Evolutionary conservation across 2,797 vertebrate species (phyloP).

Genomic region (Sebastes minor): DNA sequence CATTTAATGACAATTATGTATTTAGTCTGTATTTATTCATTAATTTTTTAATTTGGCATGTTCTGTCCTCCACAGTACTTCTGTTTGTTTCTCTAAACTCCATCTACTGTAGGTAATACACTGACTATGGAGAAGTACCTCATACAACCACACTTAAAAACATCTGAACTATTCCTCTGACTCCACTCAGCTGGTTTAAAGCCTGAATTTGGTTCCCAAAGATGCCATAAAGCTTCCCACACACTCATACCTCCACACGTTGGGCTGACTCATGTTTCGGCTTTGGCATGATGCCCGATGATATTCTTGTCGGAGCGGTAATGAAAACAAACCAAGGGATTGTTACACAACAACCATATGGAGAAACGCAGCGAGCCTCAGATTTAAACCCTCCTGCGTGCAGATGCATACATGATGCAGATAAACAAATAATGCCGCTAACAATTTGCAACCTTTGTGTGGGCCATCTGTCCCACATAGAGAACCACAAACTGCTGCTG

Average conservation of each 20-base stretch:
- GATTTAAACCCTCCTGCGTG: background rate
- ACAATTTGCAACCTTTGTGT: slow-evolving; percentile 8
- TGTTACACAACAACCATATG: slow-evolving; percentile 1
- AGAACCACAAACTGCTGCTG: background rate
- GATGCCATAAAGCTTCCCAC: no score
- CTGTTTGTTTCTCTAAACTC: no score
- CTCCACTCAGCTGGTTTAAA: no score
- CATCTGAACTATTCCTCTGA: no score
- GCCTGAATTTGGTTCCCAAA: no score
- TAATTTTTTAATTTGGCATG: no score
- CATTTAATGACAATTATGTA: no score
- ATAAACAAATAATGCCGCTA: background rate
- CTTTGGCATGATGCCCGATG: background rate
- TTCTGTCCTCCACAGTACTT: no score
- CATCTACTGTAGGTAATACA: no score
- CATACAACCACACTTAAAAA: no score
- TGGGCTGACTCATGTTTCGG: background rate
- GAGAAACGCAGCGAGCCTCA: background rate
- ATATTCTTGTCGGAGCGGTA: background rate
- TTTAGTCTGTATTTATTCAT: no score
- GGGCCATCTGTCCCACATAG: slow-evolving; percentile 26
- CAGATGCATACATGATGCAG: background rate
- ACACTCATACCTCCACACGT: background rate
- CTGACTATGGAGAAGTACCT: no score
- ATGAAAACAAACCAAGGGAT: background rate